Base-by-base conservation (phyloP, 2,888 invertebrate genomes). In the Parnassius glacialis region DNA sequence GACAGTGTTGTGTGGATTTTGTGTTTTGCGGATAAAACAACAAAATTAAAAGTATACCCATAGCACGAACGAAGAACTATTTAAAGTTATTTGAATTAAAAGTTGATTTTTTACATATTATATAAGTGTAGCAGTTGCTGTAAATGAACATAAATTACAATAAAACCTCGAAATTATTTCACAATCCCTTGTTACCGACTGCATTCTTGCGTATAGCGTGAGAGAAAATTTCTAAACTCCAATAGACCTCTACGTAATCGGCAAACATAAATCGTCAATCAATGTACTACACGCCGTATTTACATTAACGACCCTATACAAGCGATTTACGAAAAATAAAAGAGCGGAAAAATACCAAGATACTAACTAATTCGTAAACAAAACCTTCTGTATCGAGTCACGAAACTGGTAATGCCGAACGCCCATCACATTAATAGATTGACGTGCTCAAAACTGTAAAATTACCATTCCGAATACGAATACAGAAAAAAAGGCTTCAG, bases 361-460 rank as follows among this genome's bases (percentile, higher is more conserved):
- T 50, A 66, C 70, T 66, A 34, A 66, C 76, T 80, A 80, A 81
- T 81, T 80, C 76, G 73, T 74, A 77, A 79, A 77, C 72, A 72
- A 71, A 75, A 73, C 68, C 67, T 68, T 72, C 62, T 45, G 73
- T 74, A 74, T 68, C 70, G 69, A 86, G 90, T 90, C 90, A 90
- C 90, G 90, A 83, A 86, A 79, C 72, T 48, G 71, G 73, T 76
- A 74, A 80, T 78, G 75, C 77, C 74, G 72, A 79, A 75, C 76
- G 75, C 75, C 79, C 79, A 81, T 85, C 83, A 48, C 48, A 83
- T 84, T 86, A 87, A 89, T 85, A 85, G 85, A 87, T 84, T 90
- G 88, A 84, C 90, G 90, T 89, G 89, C 83, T 86, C 84, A 81
- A 85, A 88, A 90, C 90, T 90, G 88, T 89, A 85, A 89, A 88